A percentile compares a stretch with the other conserved stretches of the same genome.
Evolutionary conservation across 2,113 vertebrate species (phyloP).

Genomic region (Gymnorhina tibicen): DNA sequence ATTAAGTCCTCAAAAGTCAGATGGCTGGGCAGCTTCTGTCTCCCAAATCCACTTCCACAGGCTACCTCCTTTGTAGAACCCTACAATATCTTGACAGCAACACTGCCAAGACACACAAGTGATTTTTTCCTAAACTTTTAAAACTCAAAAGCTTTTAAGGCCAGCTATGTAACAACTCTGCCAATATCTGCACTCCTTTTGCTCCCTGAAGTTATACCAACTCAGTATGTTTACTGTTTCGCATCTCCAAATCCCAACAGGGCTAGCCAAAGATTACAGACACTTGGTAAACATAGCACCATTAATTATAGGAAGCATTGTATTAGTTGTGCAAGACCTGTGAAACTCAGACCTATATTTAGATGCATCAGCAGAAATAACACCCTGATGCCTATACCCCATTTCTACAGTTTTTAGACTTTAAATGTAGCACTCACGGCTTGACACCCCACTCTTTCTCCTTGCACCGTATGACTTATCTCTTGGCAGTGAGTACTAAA

Average conservation of each 20-base stretch:
- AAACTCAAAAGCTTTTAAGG: background rate
- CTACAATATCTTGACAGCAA: accelerated
- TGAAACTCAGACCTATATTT: background rate
- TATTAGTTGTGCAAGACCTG: background rate
- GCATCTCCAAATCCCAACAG: background rate
- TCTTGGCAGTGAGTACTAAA: accelerated
- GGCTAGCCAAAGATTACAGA: background rate
- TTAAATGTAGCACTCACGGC: accelerated
- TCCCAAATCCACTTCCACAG: background rate
- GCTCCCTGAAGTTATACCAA: background rate
- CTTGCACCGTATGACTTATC: accelerated
- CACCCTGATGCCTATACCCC: background rate
- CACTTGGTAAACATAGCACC: background rate
- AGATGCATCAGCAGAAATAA: background rate
- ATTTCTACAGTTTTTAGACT: background rate
- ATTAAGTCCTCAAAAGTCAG: background rate
- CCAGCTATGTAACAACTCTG: background rate
- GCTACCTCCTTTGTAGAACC: background rate
- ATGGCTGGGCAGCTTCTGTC: background rate
- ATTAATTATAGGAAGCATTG: background rate
- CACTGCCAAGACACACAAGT: background rate
- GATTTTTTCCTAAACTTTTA: background rate
- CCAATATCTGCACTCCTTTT: background rate
- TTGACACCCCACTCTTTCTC: background rate
- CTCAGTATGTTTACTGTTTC: background rate